phyloP scores from a whole-genome alignment of 2,113 vertebrate genomes.

The Thamnaconus septentrionalis region DNA sequence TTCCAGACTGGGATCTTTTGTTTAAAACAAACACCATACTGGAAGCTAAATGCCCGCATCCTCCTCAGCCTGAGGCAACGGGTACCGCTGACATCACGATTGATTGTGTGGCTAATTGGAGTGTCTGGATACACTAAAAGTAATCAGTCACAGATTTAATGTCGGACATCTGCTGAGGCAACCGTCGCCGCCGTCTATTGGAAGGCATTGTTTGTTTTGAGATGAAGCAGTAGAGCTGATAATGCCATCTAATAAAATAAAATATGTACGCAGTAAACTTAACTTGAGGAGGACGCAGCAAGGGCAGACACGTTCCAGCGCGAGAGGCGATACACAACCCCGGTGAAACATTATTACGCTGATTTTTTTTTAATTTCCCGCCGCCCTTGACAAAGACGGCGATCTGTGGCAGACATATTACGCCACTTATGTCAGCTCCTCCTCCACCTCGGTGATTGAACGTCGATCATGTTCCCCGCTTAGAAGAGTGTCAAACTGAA shows the following conservation, averaged over 20 bases:
- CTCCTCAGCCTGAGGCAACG: slow-evolving; percentile 45
- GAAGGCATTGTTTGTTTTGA: not conserved
- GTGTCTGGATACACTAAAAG: slow-evolving; percentile 68
- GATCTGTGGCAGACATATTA: no score
- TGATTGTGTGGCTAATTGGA: slow-evolving; percentile 72
- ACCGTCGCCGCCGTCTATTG: slow-evolving; percentile 43
- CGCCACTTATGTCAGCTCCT: no score
- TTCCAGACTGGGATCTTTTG: not conserved
- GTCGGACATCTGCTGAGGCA: slow-evolving; percentile 53
- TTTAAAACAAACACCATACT: slow-evolving; percentile 2
- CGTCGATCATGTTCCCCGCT: not conserved
- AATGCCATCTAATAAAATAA: no score
- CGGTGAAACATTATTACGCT: no score
- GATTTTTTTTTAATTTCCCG: no score
- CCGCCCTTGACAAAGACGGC: no score
- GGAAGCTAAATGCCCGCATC: slow-evolving; percentile 40
- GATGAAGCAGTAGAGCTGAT: no score
- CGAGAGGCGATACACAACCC: no score
- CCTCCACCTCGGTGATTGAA: no score
- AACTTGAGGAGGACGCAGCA: no score
- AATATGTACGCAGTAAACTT: no score
- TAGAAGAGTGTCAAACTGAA: not conserved
- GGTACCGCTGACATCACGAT: slow-evolving; percentile 61
- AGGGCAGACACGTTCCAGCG: no score
- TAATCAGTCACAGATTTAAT: slow-evolving; percentile 74